Conservation (phyloP, 1,140 invertebrate species). For the Physella acuta region DNA sequence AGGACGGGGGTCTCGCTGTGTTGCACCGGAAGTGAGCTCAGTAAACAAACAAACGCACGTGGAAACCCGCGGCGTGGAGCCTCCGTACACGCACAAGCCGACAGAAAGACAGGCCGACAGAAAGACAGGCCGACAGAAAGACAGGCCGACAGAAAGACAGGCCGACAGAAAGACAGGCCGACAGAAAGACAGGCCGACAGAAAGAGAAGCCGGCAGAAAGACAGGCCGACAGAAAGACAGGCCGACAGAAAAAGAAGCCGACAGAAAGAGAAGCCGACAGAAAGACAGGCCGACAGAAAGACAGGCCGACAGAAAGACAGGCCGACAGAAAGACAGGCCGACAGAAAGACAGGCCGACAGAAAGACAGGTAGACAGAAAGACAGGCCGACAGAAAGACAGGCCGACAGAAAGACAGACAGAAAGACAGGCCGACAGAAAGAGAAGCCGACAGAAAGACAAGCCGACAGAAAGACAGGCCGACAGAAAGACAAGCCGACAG, state of each 20-base stretch:
- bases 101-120: too few relatives aligned
- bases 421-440: too few relatives aligned
- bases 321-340: constrained; percentile 17
- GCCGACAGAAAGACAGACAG: too few relatives aligned
- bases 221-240: constrained; percentile 14
- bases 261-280: constrained; percentile 26
- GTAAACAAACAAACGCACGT: too few relatives aligned
- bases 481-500: constrained; percentile 12
- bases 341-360: constrained; percentile 25
- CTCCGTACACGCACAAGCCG: too few relatives aligned
- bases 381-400: constrained; percentile 21
- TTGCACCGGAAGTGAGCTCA: too few relatives aligned
- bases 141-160: constrained; percentile 15
- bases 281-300: constrained; percentile 18
- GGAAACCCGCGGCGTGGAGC: too few relatives aligned
- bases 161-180: constrained; percentile 21
- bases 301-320: constrained; percentile 19
- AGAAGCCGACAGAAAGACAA: constrained; percentile 26
- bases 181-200: constrained; percentile 23
- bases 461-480: constrained; percentile 17
- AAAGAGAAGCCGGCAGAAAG: constrained; percentile 19
- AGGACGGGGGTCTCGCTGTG: too few relatives aligned
- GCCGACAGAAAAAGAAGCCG: constrained; percentile 6
- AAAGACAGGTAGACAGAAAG: constrained; percentile 12
- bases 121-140: constrained; percentile 26